phyloP scores from a whole-genome alignment of 2,888 invertebrate species.

The Elaeidobius kamerunicus region DNA sequence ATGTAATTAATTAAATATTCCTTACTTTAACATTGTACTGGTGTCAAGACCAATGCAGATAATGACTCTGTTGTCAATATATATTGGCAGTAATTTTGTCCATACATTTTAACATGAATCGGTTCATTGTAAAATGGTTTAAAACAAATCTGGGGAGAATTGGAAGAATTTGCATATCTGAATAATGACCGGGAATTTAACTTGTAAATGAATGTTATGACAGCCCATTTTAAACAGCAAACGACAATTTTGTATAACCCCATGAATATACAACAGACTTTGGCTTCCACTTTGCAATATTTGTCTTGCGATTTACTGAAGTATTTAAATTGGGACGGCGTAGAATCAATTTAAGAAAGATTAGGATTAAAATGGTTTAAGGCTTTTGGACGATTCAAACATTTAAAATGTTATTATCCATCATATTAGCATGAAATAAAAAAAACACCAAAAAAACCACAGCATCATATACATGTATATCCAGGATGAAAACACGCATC shows the following conservation, averaged over 20 bases:
- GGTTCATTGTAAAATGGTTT: not conserved
- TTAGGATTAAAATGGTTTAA: too few species aligned
- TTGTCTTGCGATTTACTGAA: slow-evolving; percentile 16
- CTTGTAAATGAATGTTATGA: slow-evolving; percentile 16
- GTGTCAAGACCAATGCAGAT: too few species aligned
- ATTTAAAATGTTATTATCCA: too few species aligned
- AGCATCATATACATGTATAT: slow-evolving; percentile 7
- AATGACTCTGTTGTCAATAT: too few species aligned
- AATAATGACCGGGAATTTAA: slow-evolving; percentile 10
- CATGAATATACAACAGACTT: slow-evolving; percentile 18
- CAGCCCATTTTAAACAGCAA: slow-evolving; percentile 15
- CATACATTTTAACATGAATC: too few species aligned
- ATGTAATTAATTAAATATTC: too few species aligned
- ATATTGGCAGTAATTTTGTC: too few species aligned
- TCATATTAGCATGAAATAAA: too few species aligned
- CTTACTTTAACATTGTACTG: too few species aligned
- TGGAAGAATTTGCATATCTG: slow-evolving; percentile 3
- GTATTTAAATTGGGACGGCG: too few species aligned
- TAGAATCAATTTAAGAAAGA: too few species aligned
- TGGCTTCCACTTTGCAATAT: slow-evolving; percentile 16
- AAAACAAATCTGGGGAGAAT: not conserved
- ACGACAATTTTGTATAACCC: slow-evolving; percentile 15
- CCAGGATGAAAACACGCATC: slow-evolving; percentile 19
- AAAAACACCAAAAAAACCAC: not conserved
- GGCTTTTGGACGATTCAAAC: too few species aligned